Evolutionary conservation across 2,113 vertebrate species (phyloP), one percentile per base, ranked within the genome.

Genomic region (Heloderma charlesbogerti): DNA sequence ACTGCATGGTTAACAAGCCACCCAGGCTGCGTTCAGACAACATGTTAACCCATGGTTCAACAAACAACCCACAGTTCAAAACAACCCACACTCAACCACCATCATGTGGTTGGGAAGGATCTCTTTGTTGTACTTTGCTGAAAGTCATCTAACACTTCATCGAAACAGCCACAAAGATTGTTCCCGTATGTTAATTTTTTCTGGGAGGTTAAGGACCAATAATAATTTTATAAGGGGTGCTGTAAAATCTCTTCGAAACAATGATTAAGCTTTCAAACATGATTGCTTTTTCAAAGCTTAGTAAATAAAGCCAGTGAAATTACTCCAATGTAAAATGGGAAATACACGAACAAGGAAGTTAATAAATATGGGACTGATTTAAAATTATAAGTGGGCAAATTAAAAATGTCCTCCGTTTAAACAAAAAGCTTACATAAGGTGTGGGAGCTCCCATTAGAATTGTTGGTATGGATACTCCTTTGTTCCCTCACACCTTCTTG

Each of bases 161-260:
- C 43, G 66, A 57, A 57, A 82, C 83, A 45, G 9, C 57, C 31
- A 22, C 48, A 71, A 37, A 80, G 37, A 27, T 67, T 40, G 20
- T 86, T 72, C 84, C 45, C n/a, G 67, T 48, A 22, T 71, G 16
- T n/a, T 71, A 34, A n/a, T 86, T 72, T 82, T 54, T 51, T 82
- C 51, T 86, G 22, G 54, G 91, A 91, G 20, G 86, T 92, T 84
- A 0, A 1, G 57, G 51, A 92, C 84, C 69, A 79, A 86, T 48
- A 89, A 57, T 72, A 45, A 25, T 75, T 84, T 84, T 66, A 77
- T 66, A 66, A 63, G 40, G 13, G 31, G 87, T 10, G 4, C 15
- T 88, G 2, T 91, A 89, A 87, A 87, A 92, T 82, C 89, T 20
- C 57, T 92, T 94, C 88, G 40, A 90, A 81, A 74, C 89, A 3